These are phyloP conservation scores for Herpailurus yagouaroundi DNA, from an alignment of 2,113 vertebrate genomes.

Conservation along the genomic window DNA sequence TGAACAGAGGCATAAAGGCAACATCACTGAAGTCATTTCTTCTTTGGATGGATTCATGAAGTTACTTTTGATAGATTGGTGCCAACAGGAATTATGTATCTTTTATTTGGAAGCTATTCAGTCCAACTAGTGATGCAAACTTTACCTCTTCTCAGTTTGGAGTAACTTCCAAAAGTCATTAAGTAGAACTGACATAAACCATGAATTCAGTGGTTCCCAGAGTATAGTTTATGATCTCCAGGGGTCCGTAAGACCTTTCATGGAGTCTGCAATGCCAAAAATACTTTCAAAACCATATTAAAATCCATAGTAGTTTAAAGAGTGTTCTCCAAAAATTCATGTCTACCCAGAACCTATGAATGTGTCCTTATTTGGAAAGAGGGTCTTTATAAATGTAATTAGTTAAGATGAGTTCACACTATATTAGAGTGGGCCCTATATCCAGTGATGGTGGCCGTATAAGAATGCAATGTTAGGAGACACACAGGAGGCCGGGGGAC, in stretches of 20 bases:
- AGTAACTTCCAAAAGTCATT: neutral
- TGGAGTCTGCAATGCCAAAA: neutral
- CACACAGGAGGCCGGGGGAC: neutral
- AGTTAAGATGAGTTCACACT: neutral
- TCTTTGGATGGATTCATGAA: neutral
- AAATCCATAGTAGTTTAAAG: neutral
- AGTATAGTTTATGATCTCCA: neutral
- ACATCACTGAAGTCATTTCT: neutral
- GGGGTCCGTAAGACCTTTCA: neutral
- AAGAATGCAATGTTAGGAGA: neutral
- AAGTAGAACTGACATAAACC: neutral
- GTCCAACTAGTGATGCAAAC: neutral
- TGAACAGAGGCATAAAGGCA: neutral
- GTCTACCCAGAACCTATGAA: neutral
- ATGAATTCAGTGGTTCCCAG: neutral
- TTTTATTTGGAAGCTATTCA: neutral
- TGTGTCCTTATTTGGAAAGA: neutral
- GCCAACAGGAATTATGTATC: neutral
- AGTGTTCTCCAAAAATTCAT: neutral
- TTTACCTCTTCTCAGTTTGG: neutral
- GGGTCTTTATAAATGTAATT: neutral
- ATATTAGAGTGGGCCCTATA: neutral
- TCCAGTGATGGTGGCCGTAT: neutral
- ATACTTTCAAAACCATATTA: neutral
- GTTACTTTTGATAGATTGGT: neutral